phyloP scores from a whole-genome alignment of 2,888 invertebrate genomes.

The Leptopilina myrica region DNA sequence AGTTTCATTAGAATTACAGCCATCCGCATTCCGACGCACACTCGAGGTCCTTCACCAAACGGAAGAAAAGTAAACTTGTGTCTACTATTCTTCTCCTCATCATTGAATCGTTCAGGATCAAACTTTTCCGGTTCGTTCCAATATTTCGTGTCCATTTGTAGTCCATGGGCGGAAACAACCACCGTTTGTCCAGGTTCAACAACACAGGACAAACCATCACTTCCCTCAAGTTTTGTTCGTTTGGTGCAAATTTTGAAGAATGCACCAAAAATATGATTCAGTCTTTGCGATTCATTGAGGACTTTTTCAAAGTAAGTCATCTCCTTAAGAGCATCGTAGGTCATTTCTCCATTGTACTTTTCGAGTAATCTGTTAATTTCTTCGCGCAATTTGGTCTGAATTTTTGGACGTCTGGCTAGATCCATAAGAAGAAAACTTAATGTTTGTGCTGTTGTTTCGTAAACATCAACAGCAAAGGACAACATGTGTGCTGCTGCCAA shows the following conservation, averaged over 20 bases:
- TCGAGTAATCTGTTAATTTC: constrained; percentile 74
- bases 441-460: constrained; percentile 54
- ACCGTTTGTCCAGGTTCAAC: constrained; percentile 58
- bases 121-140: constrained; percentile 59
- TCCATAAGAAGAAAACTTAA: constrained; percentile 76
- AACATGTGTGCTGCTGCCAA: constrained; percentile 70
- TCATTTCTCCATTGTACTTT: constrained; percentile 71
- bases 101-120: constrained; percentile 64
- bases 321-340: constrained; percentile 77
- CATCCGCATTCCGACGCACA: constrained; percentile 41
- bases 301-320: constrained; percentile 79
- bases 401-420: constrained; percentile 74
- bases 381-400: constrained; percentile 76
- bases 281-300: constrained; percentile 66
- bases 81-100: constrained; percentile 52
- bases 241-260: constrained; percentile 60
- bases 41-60: not conserved
- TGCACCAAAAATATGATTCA: constrained; percentile 40
- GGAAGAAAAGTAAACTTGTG: constrained; percentile 52
- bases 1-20: not conserved
- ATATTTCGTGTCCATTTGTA: constrained; percentile 52
- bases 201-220: constrained; percentile 59
- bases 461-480: constrained; percentile 78
- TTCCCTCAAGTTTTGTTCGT: constrained; percentile 57
- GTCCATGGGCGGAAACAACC: constrained; percentile 47